phyloP scores from a whole-genome alignment of 2,888 invertebrate species.

The Pandemis corylana region DNA sequence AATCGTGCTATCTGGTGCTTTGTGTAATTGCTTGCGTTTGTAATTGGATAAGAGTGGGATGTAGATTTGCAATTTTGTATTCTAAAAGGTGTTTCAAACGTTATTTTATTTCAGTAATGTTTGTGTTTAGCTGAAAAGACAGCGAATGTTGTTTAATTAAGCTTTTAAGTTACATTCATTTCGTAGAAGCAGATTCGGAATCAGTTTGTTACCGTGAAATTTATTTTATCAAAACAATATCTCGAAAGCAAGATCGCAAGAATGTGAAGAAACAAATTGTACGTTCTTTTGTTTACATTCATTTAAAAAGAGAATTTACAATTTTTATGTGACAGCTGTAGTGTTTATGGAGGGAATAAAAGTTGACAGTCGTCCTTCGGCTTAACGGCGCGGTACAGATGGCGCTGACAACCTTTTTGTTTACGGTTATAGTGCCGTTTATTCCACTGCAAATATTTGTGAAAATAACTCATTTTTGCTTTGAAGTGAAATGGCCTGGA shows the following conservation, averaged over 20 bases:
- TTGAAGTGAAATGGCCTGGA: constrained; percentile 16
- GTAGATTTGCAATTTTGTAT: constrained; percentile 22
- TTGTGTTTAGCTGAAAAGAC: neutral
- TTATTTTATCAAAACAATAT: constrained; percentile 11
- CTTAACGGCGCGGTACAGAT: constrained; percentile 55
- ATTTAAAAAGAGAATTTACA: constrained; percentile 39
- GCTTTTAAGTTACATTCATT: neutral
- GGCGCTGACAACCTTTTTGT: constrained; percentile 51
- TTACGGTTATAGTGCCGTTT: constrained; percentile 51
- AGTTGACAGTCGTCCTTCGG: constrained; percentile 48
- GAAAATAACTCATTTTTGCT: constrained; percentile 8
- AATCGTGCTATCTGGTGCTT: constrained; percentile 21
- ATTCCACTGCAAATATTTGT: constrained; percentile 42
- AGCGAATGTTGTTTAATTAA: constrained; percentile 8
- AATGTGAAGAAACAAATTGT: constrained; percentile 29
- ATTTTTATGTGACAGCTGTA: constrained; percentile 42
- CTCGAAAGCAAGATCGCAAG: neutral
- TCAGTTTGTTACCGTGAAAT: neutral
- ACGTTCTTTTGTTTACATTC: constrained; percentile 33
- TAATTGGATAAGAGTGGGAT: constrained; percentile 15
- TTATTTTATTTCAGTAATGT: neutral
- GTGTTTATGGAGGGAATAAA: constrained; percentile 44
- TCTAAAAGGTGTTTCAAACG: neutral
- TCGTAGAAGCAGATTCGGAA: neutral
- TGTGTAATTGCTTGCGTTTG: constrained; percentile 30